These are phyloP conservation scores for Symphodus melops DNA, from an alignment of 2,113 vertebrate species.

Conservation along the genomic window DNA sequence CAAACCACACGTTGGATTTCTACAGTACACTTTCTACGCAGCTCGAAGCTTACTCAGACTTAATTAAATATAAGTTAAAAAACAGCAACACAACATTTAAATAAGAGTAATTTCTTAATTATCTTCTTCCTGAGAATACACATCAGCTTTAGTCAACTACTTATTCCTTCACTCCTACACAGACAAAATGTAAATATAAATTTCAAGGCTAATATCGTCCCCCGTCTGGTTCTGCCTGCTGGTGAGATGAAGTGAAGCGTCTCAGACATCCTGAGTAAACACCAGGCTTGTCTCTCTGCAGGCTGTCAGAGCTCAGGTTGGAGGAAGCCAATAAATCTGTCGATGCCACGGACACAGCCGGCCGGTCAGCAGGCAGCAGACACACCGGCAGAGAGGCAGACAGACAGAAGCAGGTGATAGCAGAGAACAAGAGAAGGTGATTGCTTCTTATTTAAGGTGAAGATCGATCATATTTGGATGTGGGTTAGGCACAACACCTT, in stretches of 20 bases:
- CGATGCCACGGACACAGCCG: constrained; percentile 9
- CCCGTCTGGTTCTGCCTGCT: constrained; percentile 16
- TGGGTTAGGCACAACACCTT: too few relatives aligned
- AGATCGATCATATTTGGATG: too few relatives aligned
- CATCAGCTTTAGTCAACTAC: too few relatives aligned
- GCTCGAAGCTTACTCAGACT: too few relatives aligned
- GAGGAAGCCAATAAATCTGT: constrained; percentile 57
- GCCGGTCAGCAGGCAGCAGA: constrained; percentile 38
- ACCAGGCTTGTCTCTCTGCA: constrained; percentile 36
- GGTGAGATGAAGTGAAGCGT: constrained; percentile 2
- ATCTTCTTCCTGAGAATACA: too few relatives aligned
- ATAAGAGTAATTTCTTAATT: too few relatives aligned
- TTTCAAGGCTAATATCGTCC: constrained; percentile 6
- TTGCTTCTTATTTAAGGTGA: background rate
- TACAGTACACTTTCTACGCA: too few relatives aligned
- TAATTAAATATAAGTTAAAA: too few relatives aligned
- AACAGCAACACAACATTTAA: too few relatives aligned
- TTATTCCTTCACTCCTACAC: background rate
- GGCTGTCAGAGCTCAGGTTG: constrained; percentile 46
- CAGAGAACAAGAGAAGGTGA: background rate
- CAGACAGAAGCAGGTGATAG: background rate
- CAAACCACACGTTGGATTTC: too few relatives aligned
- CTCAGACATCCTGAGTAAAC: constrained; percentile 40
- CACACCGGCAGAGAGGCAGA: constrained; percentile 1
- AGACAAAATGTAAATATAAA: constrained; percentile 1